Conservation (phyloP, 2,888 invertebrate species). For the Strigamia crassipes region DNA sequence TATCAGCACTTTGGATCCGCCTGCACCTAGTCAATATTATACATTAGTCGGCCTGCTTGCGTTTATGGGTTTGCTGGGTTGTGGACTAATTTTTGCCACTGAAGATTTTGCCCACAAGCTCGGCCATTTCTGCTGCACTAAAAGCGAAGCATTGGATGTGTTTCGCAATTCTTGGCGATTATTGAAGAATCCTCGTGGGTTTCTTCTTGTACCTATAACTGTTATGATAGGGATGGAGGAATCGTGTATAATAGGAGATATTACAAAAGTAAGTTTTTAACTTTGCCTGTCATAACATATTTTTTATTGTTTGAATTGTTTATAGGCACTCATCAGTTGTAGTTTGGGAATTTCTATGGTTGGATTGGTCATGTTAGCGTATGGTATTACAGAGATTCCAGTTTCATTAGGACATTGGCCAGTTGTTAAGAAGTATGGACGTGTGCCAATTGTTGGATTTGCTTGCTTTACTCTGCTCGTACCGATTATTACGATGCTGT, state of each 20-base stretch:
- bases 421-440: not conserved
- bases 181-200: not conserved
- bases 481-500: not conserved
- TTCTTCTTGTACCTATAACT: not conserved
- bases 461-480: not conserved
- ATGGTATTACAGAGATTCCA: not conserved
- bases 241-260: not conserved
- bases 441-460: not conserved
- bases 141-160: not conserved
- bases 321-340: constrained; percentile 26
- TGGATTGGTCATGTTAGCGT: constrained; percentile 36
- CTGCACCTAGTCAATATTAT: not conserved
- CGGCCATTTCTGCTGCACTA: not conserved
- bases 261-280: not conserved
- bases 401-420: not conserved
- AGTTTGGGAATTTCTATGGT: constrained; percentile 17
- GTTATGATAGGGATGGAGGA: not conserved
- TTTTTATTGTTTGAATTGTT: not conserved
- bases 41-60: not conserved
- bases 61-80: not conserved
- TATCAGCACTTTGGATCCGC: not conserved
- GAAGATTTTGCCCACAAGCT: not conserved
- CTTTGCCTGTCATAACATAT: too few relatives aligned
- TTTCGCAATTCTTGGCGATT: not conserved
- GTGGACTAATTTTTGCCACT: not conserved